Base-by-base conservation (phyloP, 2,797 vertebrate genomes). In the Cirrhinus mrigala region DNA sequence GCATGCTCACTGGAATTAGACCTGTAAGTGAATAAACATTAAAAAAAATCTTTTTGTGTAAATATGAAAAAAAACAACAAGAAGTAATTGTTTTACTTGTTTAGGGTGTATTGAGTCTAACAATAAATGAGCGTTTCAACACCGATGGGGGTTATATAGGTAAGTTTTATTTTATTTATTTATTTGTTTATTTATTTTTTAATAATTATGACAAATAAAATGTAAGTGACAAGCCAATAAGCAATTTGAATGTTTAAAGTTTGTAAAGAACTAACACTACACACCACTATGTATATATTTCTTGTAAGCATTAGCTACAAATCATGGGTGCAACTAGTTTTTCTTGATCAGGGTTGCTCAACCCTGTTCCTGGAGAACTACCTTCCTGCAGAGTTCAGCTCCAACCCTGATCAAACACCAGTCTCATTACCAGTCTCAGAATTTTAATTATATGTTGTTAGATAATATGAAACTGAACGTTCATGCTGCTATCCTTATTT, bases 101-200 rank as follows among this genome's bases (percentile, higher is more conserved):
- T 82, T 94, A 99, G 98, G 91, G 96, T 60, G 37, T 89, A 3
- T 97, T 99, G 89, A 98, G 97, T 60, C 95, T 99, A 87, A 98
- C 98, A 0, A 97, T 99, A 94, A 99, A 99, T n/a, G 98, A 99
- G 68, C 97, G 98, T 74, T 99, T 99, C 94, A 97, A 94, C 88
- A n/a, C 97, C 0, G 96, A 97, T 78, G 98, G 98, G 29, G 98
- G 98, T 87, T 99, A 97, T 81, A 92, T 99, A 50, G 98, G 98
- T 99, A 91, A 97, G 97, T 9, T 2, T 46, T 46, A 8, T 9
- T 7, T 8, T 46, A 9, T 10, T 46, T 46, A 9, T 46, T 46
- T 37, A 37, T 37, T 33, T 33, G 4, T 33, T 33, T 33, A 1
- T 29, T 92, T 64, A 60, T 1, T 22, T 77, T 58, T 20, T 79